These are phyloP conservation scores for Spilarctia lutea DNA, from an alignment of 2,888 invertebrate genomes.

Conservation along the genomic window DNA sequence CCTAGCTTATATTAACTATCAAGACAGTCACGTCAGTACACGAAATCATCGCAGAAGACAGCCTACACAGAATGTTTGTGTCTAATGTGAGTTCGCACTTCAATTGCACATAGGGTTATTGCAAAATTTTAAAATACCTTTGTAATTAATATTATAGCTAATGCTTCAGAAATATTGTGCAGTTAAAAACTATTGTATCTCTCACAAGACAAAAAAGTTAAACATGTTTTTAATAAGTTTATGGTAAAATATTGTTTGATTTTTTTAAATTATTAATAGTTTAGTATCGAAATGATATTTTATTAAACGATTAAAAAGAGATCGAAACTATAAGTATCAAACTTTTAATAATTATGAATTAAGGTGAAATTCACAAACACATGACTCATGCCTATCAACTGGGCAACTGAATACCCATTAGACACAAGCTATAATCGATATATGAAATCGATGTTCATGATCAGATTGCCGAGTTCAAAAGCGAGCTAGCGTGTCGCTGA, in stretches of 20 bases:
- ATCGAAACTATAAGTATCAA: not conserved
- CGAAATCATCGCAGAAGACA: slow-evolving; percentile 20
- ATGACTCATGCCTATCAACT: not conserved
- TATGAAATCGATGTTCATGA: slow-evolving; percentile 55
- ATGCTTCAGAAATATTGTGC: not conserved
- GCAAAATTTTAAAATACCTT: not conserved
- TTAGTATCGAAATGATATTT: not conserved
- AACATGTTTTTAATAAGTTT: not conserved
- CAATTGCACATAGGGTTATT: not conserved
- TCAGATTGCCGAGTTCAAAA: slow-evolving; percentile 85
- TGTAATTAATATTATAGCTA: not conserved
- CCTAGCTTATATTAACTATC: slow-evolving; percentile 56
- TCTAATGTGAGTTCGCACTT: slow-evolving; percentile 42
- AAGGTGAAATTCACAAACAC: not conserved
- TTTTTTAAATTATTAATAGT: not conserved
- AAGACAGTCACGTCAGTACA: slow-evolving; percentile 13
- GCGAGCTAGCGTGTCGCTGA: slow-evolving; percentile 79
- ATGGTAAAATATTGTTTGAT: not conserved
- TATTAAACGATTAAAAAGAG: not conserved
- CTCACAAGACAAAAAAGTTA: no score
- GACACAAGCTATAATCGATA: slow-evolving; percentile 52
- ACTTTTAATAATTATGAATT: not conserved
- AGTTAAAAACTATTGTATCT: not conserved
- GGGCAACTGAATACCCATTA: slow-evolving; percentile 43
- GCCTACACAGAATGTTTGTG: slow-evolving; percentile 43